Conservation (phyloP, 2,888 invertebrate genomes). For the Nomada fabriciana region DNA sequence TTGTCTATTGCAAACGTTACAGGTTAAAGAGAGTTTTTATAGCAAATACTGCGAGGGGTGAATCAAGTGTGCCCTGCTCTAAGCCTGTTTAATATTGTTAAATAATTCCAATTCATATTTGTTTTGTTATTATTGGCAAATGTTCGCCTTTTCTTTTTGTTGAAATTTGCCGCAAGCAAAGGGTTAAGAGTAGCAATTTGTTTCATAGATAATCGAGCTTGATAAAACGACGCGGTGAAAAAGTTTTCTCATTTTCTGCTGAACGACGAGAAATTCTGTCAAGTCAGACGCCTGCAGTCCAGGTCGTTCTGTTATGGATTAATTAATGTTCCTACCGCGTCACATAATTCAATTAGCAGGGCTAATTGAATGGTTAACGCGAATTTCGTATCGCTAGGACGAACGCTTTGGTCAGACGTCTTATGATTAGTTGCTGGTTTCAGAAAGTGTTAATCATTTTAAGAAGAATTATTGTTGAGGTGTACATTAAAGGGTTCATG, state of each 20-base stretch:
- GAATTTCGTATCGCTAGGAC: conserved; percentile 6
- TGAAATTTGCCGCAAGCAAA: no score
- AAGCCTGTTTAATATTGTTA: no score
- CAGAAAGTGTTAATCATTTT: background rate
- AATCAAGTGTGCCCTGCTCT: no score
- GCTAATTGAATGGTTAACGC: conserved; percentile 29
- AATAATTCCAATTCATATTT: no score
- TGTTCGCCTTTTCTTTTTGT: no score
- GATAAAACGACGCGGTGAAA: conserved; percentile 6
- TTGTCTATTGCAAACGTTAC: no score
- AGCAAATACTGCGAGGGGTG: no score
- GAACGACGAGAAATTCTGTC: conserved; percentile 13
- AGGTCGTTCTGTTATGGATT: conserved; percentile 6
- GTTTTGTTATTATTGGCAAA: no score
- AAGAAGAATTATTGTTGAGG: background rate
- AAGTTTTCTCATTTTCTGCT: conserved; percentile 21
- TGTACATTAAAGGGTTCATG: background rate
- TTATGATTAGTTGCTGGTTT: background rate
- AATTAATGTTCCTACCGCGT: conserved; percentile 34
- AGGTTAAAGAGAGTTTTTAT: no score
- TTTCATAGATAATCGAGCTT: conserved; percentile 1
- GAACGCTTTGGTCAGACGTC: background rate
- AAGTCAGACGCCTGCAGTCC: background rate
- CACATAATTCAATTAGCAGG: conserved; percentile 19
- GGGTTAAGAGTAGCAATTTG: background rate